Conservation (phyloP, 1,140 invertebrate species). For the Drosophila albomicans region DNA sequence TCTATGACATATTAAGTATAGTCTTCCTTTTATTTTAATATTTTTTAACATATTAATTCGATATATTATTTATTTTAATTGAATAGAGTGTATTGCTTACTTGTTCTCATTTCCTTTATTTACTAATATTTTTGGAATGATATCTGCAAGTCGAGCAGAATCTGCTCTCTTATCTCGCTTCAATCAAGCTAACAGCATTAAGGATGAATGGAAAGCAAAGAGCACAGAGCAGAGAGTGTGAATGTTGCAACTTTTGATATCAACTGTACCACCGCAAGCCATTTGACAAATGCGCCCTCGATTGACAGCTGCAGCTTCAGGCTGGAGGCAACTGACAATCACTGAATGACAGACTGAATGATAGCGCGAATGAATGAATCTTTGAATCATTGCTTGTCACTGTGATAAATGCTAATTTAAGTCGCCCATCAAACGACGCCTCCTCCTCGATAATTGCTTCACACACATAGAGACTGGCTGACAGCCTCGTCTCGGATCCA, state of each 20-base stretch:
- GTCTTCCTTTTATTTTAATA: no score
- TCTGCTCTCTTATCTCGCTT: background rate
- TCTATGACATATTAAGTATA: no score
- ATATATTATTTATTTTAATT: no score
- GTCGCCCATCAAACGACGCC: constrained; percentile 64
- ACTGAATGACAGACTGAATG: constrained; percentile 36
- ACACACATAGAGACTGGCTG: background rate
- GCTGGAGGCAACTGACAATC: constrained; percentile 9
- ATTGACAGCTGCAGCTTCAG: constrained; percentile 29
- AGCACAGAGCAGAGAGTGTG: background rate
- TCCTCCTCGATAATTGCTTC: constrained; percentile 28
- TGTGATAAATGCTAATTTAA: constrained; percentile 82
- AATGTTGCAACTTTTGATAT: constrained; percentile 19
- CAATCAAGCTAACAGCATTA: background rate
- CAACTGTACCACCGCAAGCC: constrained; percentile 24
- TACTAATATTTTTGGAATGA: background rate
- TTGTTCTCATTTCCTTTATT: no score
- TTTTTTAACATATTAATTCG: no score
- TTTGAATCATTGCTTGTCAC: constrained; percentile 52
- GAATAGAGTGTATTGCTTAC: no score
- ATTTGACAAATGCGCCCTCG: constrained; percentile 33
- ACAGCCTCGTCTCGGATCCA: constrained; percentile 4
- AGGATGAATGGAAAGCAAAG: background rate
- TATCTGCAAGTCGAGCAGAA: background rate
- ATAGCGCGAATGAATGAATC: constrained; percentile 29